These are phyloP conservation scores for Euzophera pinguis DNA, from an alignment of 2,888 invertebrate genomes.

Conservation along the genomic window DNA sequence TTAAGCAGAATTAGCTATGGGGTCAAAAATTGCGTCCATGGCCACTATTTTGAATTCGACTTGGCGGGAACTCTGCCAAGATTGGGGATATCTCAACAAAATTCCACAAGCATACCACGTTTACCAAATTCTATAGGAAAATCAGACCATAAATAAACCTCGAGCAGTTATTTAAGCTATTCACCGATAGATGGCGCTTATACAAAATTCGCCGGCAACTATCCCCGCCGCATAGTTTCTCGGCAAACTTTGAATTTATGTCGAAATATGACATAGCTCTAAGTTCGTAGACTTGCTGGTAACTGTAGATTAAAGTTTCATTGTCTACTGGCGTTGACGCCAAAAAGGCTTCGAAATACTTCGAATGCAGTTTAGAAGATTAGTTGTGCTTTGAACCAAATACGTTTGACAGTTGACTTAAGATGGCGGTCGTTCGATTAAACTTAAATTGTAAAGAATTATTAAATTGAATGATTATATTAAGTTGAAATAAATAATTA, in stretches of 20 bases:
- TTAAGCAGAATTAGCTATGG: too few relatives aligned
- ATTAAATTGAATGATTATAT: too few relatives aligned
- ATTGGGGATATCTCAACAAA: too few relatives aligned
- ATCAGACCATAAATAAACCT: slow-evolving; percentile 34
- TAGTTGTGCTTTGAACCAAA: too few relatives aligned
- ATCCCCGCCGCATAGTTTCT: slow-evolving; percentile 38
- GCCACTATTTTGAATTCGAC: too few relatives aligned
- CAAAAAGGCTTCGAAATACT: neutral
- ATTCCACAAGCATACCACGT: neutral
- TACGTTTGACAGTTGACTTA: too few relatives aligned
- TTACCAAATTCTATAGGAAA: slow-evolving; percentile 8
- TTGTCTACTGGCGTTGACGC: slow-evolving; percentile 23
- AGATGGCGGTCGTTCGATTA: too few relatives aligned
- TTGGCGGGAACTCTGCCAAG: too few relatives aligned
- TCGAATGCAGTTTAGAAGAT: neutral
- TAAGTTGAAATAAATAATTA: too few relatives aligned
- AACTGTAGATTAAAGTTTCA: slow-evolving; percentile 50
- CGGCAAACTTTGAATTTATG: slow-evolving; percentile 48
- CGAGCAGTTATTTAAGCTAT: slow-evolving; percentile 33
- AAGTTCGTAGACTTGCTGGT: slow-evolving; percentile 27
- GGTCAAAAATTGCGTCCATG: too few relatives aligned
- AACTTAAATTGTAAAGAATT: too few relatives aligned
- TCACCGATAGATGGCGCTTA: slow-evolving; percentile 53
- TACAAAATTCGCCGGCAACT: slow-evolving; percentile 40
- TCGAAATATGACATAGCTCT: slow-evolving; percentile 39